These are phyloP conservation scores for Nothura maculosa DNA, from an alignment of 2,797 vertebrate species.

Conservation along the genomic window DNA sequence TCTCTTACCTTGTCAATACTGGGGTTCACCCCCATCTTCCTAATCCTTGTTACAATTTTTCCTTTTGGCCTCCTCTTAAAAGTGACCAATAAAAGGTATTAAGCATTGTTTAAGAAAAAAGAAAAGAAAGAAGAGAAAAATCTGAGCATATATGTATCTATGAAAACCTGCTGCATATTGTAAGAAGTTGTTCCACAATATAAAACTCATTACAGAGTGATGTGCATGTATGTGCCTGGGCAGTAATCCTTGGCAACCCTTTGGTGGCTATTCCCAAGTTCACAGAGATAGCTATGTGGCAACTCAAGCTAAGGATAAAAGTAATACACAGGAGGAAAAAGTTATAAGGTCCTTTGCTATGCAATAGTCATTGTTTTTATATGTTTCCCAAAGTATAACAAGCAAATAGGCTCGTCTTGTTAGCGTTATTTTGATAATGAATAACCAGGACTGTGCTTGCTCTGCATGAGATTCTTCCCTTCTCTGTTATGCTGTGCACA, in stretches of 20 bases:
- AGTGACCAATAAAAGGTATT: background rate
- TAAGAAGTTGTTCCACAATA: background rate
- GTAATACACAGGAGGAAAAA: background rate
- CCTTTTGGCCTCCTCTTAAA: background rate
- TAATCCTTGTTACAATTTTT: background rate
- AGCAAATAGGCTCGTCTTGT: background rate
- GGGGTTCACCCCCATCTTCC: background rate
- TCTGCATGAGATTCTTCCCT: background rate
- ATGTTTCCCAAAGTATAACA: background rate
- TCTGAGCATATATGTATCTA: too few relatives aligned
- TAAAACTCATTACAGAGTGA: background rate
- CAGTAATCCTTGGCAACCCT: too few relatives aligned
- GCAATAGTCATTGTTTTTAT: background rate
- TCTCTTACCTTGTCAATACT: fast-evolving
- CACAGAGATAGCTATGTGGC: background rate
- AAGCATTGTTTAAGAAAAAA: background rate
- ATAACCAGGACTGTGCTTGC: background rate
- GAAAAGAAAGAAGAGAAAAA: too few relatives aligned
- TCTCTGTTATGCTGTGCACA: background rate
- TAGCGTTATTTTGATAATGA: background rate
- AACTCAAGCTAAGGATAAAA: background rate
- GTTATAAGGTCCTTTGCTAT: background rate
- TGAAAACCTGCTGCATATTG: fast-evolving
- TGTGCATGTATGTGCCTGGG: fast-evolving
- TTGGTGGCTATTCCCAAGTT: too few relatives aligned